Evolutionary conservation across 64 coral and sea anemone genomes (phyloP).

Genomic region (Catalaphyllia jardinei): DNA sequence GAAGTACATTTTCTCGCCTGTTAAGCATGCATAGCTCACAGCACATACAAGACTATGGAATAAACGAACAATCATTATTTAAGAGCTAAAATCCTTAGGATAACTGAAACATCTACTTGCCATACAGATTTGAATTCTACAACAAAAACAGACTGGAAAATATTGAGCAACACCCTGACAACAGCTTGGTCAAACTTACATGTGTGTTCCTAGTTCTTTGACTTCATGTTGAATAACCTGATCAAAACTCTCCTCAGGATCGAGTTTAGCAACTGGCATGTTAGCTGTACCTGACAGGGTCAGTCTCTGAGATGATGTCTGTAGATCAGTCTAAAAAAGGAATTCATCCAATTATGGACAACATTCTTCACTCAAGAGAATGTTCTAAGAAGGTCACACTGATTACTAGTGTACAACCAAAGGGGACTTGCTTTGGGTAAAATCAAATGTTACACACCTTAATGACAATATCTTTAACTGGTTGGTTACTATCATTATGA

Average conservation of each 20-base stretch:
- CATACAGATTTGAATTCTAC: background rate
- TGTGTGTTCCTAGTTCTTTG: constrained; percentile 97
- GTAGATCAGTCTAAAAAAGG: constrained; percentile 90
- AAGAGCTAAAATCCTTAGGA: background rate
- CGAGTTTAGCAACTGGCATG: constrained; percentile 95
- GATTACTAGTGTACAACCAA: background rate
- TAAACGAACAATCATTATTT: background rate
- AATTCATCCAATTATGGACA: background rate
- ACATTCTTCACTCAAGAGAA: background rate
- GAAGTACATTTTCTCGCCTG: constrained; percentile 96
- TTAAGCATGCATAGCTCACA: constrained; percentile 84
- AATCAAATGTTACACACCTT: constrained; percentile 53
- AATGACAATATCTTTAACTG: constrained; percentile 94
- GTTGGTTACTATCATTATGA: constrained; percentile 93
- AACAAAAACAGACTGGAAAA: background rate
- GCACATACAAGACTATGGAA: constrained; percentile 88
- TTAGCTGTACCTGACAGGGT: constrained; percentile 86
- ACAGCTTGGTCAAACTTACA: constrained; percentile 33
- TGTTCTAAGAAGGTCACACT: background rate
- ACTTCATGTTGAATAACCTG: constrained; percentile 99
- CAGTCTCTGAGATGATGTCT: constrained; percentile 96
- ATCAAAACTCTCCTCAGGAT: constrained; percentile 94
- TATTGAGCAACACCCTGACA: no score
- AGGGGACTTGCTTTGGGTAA: background rate
- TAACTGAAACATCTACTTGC: background rate